Evolutionary conservation across 2,888 invertebrate genomes (phyloP).

Genomic region (Apantesis nais): DNA sequence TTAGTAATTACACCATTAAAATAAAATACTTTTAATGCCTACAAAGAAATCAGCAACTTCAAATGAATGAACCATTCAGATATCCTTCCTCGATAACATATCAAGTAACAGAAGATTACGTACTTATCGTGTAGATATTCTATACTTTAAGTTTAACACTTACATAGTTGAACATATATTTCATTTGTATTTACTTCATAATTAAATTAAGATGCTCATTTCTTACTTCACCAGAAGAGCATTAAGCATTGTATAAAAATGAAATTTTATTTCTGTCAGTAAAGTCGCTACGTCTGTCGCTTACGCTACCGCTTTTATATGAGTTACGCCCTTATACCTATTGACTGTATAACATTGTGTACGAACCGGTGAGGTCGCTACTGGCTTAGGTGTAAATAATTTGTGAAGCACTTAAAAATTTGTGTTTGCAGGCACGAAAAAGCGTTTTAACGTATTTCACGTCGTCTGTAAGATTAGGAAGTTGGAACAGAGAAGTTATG

Average conservation of each 20-base stretch:
- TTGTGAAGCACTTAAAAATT: slow-evolving; percentile 53
- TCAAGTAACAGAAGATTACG: no score
- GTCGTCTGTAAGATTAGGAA: slow-evolving; percentile 40
- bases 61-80: no score
- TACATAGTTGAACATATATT: no score
- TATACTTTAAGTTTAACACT: no score
- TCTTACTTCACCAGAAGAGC: neutral
- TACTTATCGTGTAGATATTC: no score
- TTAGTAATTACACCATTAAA: no score
- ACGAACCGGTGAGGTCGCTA: slow-evolving; percentile 44
- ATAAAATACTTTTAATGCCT: no score
- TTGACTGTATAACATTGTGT: slow-evolving; percentile 34
- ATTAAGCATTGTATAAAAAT: neutral
- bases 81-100: no score
- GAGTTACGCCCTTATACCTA: slow-evolving; percentile 9
- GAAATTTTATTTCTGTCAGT: neutral
- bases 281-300: slow-evolving; percentile 3
- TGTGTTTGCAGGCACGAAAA: slow-evolving; percentile 42
- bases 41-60: no score
- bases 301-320: slow-evolving; percentile 17
- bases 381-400: slow-evolving; percentile 54
- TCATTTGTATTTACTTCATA: no score
- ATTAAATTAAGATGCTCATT: no score
- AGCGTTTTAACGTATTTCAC: slow-evolving; percentile 37
- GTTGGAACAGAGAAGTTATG: slow-evolving; percentile 17